Base-by-base conservation (phyloP, 2,888 invertebrate genomes). In the Stomorhina lunata region DNA sequence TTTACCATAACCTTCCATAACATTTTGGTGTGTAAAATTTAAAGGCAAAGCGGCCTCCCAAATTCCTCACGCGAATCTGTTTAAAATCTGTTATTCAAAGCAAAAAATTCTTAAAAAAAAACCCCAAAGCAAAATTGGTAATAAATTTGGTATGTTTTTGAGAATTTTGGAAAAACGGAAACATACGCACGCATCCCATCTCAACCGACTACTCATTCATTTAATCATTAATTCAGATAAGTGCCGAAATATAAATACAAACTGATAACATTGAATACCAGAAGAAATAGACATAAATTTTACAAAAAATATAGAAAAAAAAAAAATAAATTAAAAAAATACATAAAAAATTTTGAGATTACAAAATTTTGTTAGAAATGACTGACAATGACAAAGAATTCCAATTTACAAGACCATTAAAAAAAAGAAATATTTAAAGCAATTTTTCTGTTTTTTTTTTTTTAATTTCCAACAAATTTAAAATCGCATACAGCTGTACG, bases 1-100 rank as follows among this genome's bases (percentile, higher is more conserved):
- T n/a, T n/a, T 59, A 63, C 50, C 78, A 50, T 65, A 79, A 82
- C 73, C 82, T 79, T 79, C 22, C 75, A 15, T 63, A 79, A 81
- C 27, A 69, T 43, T 50, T 32, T 34, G n/a, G n/a, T n/a, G n/a
- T n/a, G n/a, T n/a, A n/a, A 10, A n/a, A 12, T 12, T 34, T 71
- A 4, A 57, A 63, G 37, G n/a, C n/a, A 5, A 15, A 48, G 17
- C 53, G 12, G 40, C n/a, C n/a, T n/a, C n/a, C 43, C 27, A 55
- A 37, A 20, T 9, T 29, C 9, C 7, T 15, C 25, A 17, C 4
- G 15, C 17, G 34, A 65, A 57, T 15, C 20, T 72, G 17, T 43
- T 59, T 9, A 40, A 63, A 71, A 76, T 71, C 32, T 40, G 37
- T 71, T 40, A 43, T 65, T 20, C 9, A 32, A 37, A 22, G 4